phyloP scores from a whole-genome alignment of 2,797 vertebrate species.

The Fistularia commersonii region DNA sequence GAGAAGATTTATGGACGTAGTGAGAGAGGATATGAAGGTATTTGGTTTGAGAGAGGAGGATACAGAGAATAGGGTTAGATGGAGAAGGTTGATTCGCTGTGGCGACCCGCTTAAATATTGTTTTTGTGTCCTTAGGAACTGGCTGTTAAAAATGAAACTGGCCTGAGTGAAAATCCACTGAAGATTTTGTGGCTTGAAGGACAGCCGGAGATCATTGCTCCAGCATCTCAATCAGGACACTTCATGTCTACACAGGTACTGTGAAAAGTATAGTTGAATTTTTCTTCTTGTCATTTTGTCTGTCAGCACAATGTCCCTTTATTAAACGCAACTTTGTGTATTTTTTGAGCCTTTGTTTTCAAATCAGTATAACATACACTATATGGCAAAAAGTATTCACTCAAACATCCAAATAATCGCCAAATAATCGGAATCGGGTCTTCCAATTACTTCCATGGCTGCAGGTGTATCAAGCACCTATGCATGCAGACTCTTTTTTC shows the following conservation, averaged over 20 bases:
- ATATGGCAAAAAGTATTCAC: too few relatives aligned
- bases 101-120: slow-evolving; percentile 4
- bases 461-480: too few relatives aligned
- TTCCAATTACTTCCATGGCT: too few relatives aligned
- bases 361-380: slow-evolving; percentile 28
- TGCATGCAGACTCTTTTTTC: too few relatives aligned
- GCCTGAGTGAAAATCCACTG: slow-evolving; percentile 84
- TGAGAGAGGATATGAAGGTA: too few relatives aligned
- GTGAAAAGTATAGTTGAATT: slow-evolving; percentile 12
- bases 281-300: slow-evolving; percentile 18
- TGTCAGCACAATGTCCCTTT: slow-evolving; percentile 6
- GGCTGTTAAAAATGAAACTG: slow-evolving; percentile 88
- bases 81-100: neutral
- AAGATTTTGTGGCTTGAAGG: slow-evolving; percentile 94
- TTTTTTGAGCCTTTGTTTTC: slow-evolving; percentile 55
- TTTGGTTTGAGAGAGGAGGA: too few relatives aligned
- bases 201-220: slow-evolving; percentile 65
- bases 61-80: too few relatives aligned
- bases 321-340: slow-evolving; percentile 53
- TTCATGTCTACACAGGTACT: slow-evolving; percentile 77
- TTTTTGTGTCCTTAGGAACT: slow-evolving; percentile 79
- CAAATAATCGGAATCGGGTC: too few relatives aligned
- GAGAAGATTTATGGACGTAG: too few relatives aligned
- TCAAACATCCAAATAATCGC: too few relatives aligned
- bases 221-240: slow-evolving; percentile 42